Evolutionary conservation across 2,113 vertebrate genomes (phyloP).

Genomic region (Leucosticte australis): DNA sequence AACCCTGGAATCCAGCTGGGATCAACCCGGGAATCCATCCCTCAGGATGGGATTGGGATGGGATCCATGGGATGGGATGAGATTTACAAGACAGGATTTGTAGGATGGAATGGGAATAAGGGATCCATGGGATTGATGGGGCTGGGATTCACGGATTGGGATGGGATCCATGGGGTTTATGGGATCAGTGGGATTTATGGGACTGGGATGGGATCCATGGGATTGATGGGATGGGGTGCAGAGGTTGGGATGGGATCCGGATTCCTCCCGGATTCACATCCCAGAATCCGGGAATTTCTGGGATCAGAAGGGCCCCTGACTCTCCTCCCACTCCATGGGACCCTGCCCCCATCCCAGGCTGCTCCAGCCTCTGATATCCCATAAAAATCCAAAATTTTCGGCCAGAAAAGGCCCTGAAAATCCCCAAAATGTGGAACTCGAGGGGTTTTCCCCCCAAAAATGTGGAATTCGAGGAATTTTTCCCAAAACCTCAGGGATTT

Average conservation of each 20-base stretch:
- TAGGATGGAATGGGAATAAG: no score
- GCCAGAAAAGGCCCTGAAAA: not conserved
- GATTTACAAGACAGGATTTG: no score
- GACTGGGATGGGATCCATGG: not conserved
- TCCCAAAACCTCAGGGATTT: not conserved
- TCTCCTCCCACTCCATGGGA: no score
- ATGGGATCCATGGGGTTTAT: not conserved
- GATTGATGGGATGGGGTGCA: not conserved
- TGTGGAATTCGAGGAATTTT: not conserved
- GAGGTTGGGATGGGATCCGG: not conserved
- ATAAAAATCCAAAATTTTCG: no score
- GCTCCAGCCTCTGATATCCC: no score
- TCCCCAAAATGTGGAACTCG: not conserved
- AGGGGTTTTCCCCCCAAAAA: no score
- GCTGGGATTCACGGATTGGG: no score
- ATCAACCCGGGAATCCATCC: not conserved
- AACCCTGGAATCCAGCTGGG: no score
- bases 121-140: no score
- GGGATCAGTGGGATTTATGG: fast-evolving
- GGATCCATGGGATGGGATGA: no score
- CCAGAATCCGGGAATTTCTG: not conserved
- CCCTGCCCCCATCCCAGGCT: no score
- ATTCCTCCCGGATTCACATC: not conserved
- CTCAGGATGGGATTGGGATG: not conserved
- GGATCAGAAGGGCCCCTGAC: no score